Evolutionary conservation across 2,113 vertebrate species (phyloP).

Genomic region (Arizona elegans): DNA sequence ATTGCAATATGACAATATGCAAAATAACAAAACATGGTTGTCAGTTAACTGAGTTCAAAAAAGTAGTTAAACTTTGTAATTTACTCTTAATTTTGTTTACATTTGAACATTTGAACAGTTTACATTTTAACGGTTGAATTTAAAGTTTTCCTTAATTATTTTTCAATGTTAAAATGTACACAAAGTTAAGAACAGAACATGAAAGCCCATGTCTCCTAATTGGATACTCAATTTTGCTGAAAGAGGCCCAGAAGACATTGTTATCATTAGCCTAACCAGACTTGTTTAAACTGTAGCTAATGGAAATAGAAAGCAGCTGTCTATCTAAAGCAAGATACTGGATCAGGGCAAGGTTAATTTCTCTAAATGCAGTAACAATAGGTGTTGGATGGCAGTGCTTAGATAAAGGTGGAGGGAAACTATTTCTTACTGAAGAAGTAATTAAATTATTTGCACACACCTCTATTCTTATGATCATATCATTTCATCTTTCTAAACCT

Average conservation of each 20-base stretch:
- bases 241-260: background rate
- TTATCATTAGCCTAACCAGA: background rate
- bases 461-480: background rate
- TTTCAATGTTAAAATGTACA: background rate
- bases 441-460: background rate
- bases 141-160: background rate
- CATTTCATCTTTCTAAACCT: background rate
- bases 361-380: background rate
- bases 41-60: background rate
- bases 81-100: background rate
- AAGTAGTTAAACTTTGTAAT: background rate
- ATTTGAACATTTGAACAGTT: background rate
- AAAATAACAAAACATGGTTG: background rate
- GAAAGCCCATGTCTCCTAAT: background rate
- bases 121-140: background rate
- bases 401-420: background rate
- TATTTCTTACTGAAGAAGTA: background rate
- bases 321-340: background rate
- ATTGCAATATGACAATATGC: background rate
- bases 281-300: background rate
- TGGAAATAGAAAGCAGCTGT: conserved; percentile 2
- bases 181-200: background rate
- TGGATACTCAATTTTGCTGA: background rate
- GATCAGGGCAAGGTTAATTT: background rate
- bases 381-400: background rate